A percentile compares a stretch with the other conserved stretches of the same genome.
These are phyloP conservation scores for Osmerus mordax DNA, from an alignment of 2,113 vertebrate species.

Conservation along the genomic window DNA sequence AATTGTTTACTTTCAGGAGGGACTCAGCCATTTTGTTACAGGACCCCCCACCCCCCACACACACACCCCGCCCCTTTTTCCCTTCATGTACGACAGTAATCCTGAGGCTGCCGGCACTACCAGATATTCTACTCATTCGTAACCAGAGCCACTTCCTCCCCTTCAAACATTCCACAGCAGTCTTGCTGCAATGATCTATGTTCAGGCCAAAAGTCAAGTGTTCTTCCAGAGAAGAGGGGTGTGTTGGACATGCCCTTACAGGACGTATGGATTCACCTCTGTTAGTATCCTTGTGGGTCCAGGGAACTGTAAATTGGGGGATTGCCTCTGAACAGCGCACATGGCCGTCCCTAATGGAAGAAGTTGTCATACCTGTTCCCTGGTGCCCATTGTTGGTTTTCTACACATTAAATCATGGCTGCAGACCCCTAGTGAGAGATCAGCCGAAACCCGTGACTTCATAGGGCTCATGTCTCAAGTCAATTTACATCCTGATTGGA, in stretches of 20 bases:
- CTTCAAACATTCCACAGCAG: constrained; percentile 61
- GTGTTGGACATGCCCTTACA: constrained; percentile 39
- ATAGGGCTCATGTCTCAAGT: too few species aligned
- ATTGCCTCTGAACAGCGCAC: background rate
- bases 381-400: too few species aligned
- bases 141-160: constrained; percentile 54
- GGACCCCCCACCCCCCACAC: too few species aligned
- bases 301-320: background rate
- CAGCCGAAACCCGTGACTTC: too few species aligned
- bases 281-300: constrained; percentile 2
- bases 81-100: constrained; percentile 26
- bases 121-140: constrained; percentile 51
- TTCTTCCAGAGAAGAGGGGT: constrained; percentile 52
- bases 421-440: too few species aligned
- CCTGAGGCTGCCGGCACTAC: constrained; percentile 31
- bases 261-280: constrained; percentile 41
- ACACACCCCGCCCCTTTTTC: background rate
- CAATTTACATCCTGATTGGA: background rate
- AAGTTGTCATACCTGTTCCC: too few species aligned
- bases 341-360: too few species aligned
- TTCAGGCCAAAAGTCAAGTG: constrained; percentile 60
- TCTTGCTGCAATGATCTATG: constrained; percentile 57
- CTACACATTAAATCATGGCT: too few species aligned
- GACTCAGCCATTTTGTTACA: constrained; percentile 36
- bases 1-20: constrained; percentile 47